A percentile compares a stretch with the other conserved stretches of the same genome.
phyloP scores from a whole-genome alignment of 2,888 invertebrate genomes.

The Laspeyria flexula region DNA sequence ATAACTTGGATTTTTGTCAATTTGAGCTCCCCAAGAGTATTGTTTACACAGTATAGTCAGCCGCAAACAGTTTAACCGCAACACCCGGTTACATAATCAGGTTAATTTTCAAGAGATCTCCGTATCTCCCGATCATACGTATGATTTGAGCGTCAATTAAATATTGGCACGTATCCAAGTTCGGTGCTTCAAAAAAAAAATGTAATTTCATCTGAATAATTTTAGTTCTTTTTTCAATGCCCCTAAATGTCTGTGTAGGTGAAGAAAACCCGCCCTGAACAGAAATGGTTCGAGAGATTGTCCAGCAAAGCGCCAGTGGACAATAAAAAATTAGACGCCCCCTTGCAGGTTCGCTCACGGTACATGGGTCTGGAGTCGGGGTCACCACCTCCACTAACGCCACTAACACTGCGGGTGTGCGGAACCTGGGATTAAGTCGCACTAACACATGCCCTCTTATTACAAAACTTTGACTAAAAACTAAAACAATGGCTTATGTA shows the following conservation, averaged over 20 bases:
- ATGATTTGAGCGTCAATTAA: not conserved
- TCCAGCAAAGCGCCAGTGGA: conserved; percentile 62
- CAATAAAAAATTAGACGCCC: conserved; percentile 63
- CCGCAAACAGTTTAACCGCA: not conserved
- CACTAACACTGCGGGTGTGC: conserved; percentile 18
- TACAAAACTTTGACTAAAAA: no score
- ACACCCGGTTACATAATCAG: conserved; percentile 3
- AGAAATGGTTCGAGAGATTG: conserved; percentile 80
- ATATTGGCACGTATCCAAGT: not conserved
- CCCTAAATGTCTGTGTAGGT: conserved; percentile 55
- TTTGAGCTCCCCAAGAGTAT: not conserved
- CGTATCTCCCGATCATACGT: not conserved
- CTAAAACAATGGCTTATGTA: no score
- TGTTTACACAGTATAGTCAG: conserved; percentile 14
- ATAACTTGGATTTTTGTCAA: not conserved
- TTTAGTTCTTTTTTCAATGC: conserved; percentile 13
- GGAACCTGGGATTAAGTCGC: not conserved
- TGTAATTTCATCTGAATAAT: not conserved
- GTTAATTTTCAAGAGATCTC: not conserved
- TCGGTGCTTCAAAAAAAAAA: not conserved
- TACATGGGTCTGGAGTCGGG: no score
- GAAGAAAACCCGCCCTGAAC: conserved; percentile 64
- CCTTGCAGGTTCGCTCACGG: conserved; percentile 69
- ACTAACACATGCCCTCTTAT: conserved; percentile 16
- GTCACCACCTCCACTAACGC: no score